Base-by-base conservation (phyloP, 1,140 invertebrate species). In the Drosophila paulistorum region DNA sequence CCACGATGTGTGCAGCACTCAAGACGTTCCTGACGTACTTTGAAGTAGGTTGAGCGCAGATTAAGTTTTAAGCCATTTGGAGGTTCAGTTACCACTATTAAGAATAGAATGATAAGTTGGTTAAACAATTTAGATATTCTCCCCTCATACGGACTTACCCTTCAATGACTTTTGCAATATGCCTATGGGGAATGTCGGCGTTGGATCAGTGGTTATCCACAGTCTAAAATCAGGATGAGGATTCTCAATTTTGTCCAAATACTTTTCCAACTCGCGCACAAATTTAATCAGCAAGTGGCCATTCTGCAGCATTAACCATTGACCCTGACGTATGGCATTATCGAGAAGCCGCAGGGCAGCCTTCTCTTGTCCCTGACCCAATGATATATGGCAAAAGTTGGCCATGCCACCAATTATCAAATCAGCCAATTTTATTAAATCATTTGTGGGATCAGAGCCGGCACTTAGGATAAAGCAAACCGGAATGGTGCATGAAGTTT, bases 251-350 rank as follows among this genome's bases (percentile, higher is more conserved):
- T 95, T 94, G 76, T 98, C 97, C 45, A 98, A 91, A 70, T 95
- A 93, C 87, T 98, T 98, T 91, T 98, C 97, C 54, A 98, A 92
- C 51, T 95, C 94, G 26, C 94, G 94, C 0, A 97, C 94, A 93
- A 98, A 98, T n/a, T 93, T 93, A 0, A 97, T 93, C 7, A 98
- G 91, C 62, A 98, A 93, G 91, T 98, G 97, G 75, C 97, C 98
- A 91, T 98, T 98, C 93, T 98, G 97, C 26, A 98, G 93, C 94
- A 98, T 96, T 17, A 98, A 91, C 97, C 97, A 98, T 79, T 96
- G 95, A 1, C 97, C 97, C 87, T 96, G 94, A 0, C 93, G 93
- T 2, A 96, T 94, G 0, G 96, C 95, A 5, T 93, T 94, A 68
- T 97, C 95, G 10, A 98, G 87, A 3, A 98, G 92, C 20, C 93